Conservation (phyloP, 1,140 invertebrate species). For the Drosophila leontia region DNA sequence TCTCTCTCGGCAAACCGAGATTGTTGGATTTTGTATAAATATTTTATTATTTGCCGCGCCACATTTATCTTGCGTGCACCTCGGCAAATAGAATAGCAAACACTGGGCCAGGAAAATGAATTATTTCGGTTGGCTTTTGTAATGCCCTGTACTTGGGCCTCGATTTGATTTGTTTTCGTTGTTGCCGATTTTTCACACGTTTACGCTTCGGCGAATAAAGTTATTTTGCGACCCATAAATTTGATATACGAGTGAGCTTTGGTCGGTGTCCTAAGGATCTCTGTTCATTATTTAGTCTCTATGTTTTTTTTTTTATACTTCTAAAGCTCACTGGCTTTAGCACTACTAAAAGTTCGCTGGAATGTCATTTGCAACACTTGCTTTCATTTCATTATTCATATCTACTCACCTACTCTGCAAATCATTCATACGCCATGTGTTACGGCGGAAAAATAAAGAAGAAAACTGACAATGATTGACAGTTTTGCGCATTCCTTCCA, state of each 20-base stretch:
- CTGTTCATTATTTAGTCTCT: constrained; percentile 23
- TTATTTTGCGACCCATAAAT: constrained; percentile 26
- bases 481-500: constrained; percentile 33
- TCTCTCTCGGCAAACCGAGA: constrained; percentile 3
- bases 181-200: constrained; percentile 41
- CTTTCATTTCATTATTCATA: constrained; percentile 39
- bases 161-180: constrained; percentile 32
- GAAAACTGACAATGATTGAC: constrained; percentile 49
- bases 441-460: constrained; percentile 20
- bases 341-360: neutral
- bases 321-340: neutral
- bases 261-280: neutral
- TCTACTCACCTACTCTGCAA: constrained; percentile 16
- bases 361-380: constrained; percentile 27
- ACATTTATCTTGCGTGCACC: constrained; percentile 44
- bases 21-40: constrained; percentile 35
- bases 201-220: constrained; percentile 3
- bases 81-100: neutral
- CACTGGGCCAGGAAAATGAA: constrained; percentile 17
- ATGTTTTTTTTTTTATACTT: neutral
- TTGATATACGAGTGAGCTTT: constrained; percentile 26
- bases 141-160: constrained; percentile 1
- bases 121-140: constrained; percentile 25
- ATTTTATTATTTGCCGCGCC: constrained; percentile 41
- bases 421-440: constrained; percentile 40